These are phyloP conservation scores for Eurystomus gularis DNA, from an alignment of 2,113 vertebrate species.

Conservation along the genomic window DNA sequence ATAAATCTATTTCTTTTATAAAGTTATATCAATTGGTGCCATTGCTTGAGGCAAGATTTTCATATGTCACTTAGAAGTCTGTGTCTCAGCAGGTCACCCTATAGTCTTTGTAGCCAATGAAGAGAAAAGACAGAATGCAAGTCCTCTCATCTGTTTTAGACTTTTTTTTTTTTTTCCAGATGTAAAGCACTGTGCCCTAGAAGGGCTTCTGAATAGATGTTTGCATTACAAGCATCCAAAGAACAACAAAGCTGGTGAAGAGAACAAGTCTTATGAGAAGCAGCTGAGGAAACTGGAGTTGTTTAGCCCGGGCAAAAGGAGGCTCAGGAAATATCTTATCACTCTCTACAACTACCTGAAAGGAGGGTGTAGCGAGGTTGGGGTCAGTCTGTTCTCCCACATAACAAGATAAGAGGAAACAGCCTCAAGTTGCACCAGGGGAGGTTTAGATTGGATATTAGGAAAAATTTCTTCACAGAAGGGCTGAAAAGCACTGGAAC, in stretches of 20 bases:
- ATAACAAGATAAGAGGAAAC: neutral
- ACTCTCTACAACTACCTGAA: neutral
- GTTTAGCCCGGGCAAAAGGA: neutral
- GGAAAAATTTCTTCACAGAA: neutral
- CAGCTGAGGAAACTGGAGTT: neutral
- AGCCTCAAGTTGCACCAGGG: neutral
- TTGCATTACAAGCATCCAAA: neutral
- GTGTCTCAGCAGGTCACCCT: neutral
- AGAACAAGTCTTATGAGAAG: neutral
- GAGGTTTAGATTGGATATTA: neutral
- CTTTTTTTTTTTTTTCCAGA: neutral
- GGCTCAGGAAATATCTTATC: neutral
- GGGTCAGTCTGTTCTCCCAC: fast-evolving
- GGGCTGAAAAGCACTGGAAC: neutral
- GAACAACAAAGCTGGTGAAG: neutral
- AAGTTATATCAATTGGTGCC: neutral
- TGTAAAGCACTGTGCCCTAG: neutral
- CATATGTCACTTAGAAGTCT: neutral
- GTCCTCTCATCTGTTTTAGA: neutral
- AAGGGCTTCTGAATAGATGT: neutral
- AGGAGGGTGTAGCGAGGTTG: neutral
- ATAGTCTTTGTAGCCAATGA: neutral
- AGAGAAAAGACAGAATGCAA: neutral
- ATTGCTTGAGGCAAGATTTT: neutral
- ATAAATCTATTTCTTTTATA: neutral